Evolutionary conservation across 2,797 vertebrate genomes (phyloP).

Genomic region (Valencia hispanica): DNA sequence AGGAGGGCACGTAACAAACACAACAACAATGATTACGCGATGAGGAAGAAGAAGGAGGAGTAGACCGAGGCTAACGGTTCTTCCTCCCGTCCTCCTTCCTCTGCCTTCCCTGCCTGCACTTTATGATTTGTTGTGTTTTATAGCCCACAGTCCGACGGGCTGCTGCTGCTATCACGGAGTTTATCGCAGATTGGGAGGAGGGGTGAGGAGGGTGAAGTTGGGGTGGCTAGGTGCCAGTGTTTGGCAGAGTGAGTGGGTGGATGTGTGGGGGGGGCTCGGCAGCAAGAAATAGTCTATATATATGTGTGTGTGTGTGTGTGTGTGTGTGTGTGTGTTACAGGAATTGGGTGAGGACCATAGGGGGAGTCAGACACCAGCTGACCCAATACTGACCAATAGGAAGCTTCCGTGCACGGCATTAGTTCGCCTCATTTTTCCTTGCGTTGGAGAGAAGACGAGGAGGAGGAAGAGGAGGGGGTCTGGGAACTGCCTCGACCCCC

Average conservation of each 20-base stretch:
- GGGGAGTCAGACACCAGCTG: slow-evolving; percentile 89
- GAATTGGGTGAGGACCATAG: slow-evolving; percentile 59
- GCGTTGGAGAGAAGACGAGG: slow-evolving; percentile 80
- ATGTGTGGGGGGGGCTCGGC: slow-evolving; percentile 1
- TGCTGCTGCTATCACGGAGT: slow-evolving; percentile 93
- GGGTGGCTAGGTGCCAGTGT: slow-evolving; percentile 63
- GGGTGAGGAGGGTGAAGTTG: slow-evolving; percentile 67
- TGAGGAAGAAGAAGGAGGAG: slow-evolving; percentile 68
- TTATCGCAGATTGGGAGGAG: slow-evolving; percentile 98
- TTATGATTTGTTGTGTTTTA: slow-evolving; percentile 99
- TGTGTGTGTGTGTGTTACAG: slow-evolving; percentile 44
- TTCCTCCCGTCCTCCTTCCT: slow-evolving; percentile 85
- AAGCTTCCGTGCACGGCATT: slow-evolving; percentile 86
- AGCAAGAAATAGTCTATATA: slow-evolving; percentile 3
- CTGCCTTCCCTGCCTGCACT: slow-evolving; percentile 79
- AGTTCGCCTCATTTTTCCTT: slow-evolving; percentile 52
- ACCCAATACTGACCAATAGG: slow-evolving; percentile 95
- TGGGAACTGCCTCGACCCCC: not conserved
- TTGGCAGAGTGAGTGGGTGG: slow-evolving; percentile 25
- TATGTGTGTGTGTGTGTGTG: slow-evolving; percentile 29
- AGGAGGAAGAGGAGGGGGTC: slow-evolving; percentile 77
- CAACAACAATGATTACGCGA: slow-evolving; percentile 61
- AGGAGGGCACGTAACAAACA: slow-evolving; percentile 66
- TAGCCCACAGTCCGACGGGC: slow-evolving; percentile 90
- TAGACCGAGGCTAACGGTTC: slow-evolving; percentile 68